phyloP scores from a whole-genome alignment of 2,888 invertebrate species.

The Latheticus oryzae region DNA sequence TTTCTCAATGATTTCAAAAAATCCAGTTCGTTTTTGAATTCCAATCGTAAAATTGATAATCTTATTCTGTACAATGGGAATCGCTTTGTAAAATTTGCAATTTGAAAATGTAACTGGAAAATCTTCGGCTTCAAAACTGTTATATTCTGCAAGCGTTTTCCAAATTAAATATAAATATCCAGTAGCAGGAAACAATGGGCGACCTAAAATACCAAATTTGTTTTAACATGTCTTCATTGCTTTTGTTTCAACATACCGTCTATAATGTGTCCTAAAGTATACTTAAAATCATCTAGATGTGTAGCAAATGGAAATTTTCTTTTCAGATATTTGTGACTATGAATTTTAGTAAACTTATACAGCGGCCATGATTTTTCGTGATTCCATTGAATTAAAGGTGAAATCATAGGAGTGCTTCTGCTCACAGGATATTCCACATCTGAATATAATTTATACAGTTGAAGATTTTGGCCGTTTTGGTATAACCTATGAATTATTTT shows the following conservation, averaged over 20 bases:
- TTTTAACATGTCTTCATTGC: no score
- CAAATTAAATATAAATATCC: conserved; percentile 67
- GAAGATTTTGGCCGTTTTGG: conserved; percentile 79
- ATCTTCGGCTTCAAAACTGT: conserved; percentile 59
- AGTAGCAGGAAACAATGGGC: conserved; percentile 71
- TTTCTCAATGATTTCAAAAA: conserved; percentile 56
- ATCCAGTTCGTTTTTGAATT: conserved; percentile 53
- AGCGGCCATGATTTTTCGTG: conserved; percentile 82
- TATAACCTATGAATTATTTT: conserved; percentile 71
- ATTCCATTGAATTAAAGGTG: conserved; percentile 89
- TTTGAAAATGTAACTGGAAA: conserved; percentile 71
- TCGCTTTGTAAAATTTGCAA: conserved; percentile 70
- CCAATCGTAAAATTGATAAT: conserved; percentile 48
- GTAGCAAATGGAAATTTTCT: conserved; percentile 71
- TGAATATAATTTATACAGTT: conserved; percentile 82
- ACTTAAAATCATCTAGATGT: conserved; percentile 76
- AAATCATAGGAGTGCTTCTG: conserved; percentile 66
- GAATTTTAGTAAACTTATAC: conserved; percentile 60
- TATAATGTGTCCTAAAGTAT: conserved; percentile 82
- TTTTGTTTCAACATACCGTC: conserved; percentile 75
- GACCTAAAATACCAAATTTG: conserved; percentile 54
- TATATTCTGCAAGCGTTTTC: conserved; percentile 68
- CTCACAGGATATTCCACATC: conserved; percentile 84
- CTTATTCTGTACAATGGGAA: conserved; percentile 67
- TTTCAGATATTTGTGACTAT: conserved; percentile 69